Evolutionary conservation across 2,888 invertebrate genomes (phyloP), one percentile per base, ranked within the genome.

Genomic region (Protodeltote pygarga): DNA sequence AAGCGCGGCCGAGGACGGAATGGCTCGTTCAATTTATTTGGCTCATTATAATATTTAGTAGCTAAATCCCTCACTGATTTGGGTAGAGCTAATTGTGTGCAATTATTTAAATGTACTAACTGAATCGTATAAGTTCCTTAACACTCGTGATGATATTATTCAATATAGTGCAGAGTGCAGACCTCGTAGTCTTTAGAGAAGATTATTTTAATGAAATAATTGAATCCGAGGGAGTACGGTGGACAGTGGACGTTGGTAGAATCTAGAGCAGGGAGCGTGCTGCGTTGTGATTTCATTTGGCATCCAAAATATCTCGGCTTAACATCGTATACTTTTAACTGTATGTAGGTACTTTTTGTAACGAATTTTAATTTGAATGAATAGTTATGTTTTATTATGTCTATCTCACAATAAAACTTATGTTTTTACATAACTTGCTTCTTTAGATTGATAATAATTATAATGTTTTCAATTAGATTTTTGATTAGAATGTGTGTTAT

Each of bases 141-240:
- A 69, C 66, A 72, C 70, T 71, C 63, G 55, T 75, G 75, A 73
- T 71, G 65, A 64, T 70, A 77, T 76, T 81, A 77, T 75, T 70
- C 61, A 73, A 75, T 77, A 71, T 69, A 71, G 71, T 73, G 77
- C 65, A 75, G 70, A 73, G 73, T 78, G 78, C 75, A 71, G 74
- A 77, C 69, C 75, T 69, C 60, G 77, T 73, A 76, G 79, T 73
- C 81, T 77, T 79, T 73, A 71, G 73, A 73, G 67, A 75, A 80
- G 81, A 84, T 87, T 85, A 87, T 85, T 85, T 83, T 83, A 86
- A 83, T 83, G 76, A 84, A 83, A 84, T 85, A 89, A 89, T 87
- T 79, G 79, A 85, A 87, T 87, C 80, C 81, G 75, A 65, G 69
- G 64, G 77, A 79, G 78, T 74, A 72, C 81, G 77, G 81, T 79